Conservation (phyloP, 64 coral and sea anemone species). For the Pachyseris speciosa region DNA sequence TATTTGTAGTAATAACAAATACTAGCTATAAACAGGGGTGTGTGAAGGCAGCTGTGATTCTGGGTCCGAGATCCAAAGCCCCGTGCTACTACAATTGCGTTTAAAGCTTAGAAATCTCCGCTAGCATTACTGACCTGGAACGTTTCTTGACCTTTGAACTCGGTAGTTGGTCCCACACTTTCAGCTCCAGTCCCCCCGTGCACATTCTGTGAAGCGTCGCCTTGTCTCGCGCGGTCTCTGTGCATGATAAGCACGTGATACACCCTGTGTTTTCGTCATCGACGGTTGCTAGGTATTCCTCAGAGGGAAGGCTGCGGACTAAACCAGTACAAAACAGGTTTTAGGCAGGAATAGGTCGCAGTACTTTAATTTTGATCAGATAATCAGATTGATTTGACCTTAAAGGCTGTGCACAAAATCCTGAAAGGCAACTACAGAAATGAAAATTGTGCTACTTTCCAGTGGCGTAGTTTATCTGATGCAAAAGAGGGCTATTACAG, state of each 20-base stretch:
- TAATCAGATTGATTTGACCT: too few species aligned
- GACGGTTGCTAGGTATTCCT: conserved; percentile 92
- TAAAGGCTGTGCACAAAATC: too few species aligned
- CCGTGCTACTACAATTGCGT: too few species aligned
- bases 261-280: conserved; percentile 88
- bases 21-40: too few species aligned
- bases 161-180: conserved; percentile 88
- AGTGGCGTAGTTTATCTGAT: too few species aligned
- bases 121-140: conserved; percentile 37
- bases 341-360: neutral
- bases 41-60: too few species aligned
- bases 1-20: too few species aligned
- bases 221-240: conserved; percentile 61
- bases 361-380: too few species aligned
- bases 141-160: conserved; percentile 82
- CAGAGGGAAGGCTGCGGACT: conserved; percentile 90
- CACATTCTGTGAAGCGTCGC: conserved; percentile 80
- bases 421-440: too few species aligned
- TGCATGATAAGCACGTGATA: conserved; percentile 87
- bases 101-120: neutral
- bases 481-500: too few species aligned
- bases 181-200: conserved; percentile 90
- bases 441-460: too few species aligned
- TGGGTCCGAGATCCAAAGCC: too few species aligned
- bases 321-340: neutral